phyloP scores from a whole-genome alignment of 2,888 invertebrate species.

The Opisthograptis luteolata region DNA sequence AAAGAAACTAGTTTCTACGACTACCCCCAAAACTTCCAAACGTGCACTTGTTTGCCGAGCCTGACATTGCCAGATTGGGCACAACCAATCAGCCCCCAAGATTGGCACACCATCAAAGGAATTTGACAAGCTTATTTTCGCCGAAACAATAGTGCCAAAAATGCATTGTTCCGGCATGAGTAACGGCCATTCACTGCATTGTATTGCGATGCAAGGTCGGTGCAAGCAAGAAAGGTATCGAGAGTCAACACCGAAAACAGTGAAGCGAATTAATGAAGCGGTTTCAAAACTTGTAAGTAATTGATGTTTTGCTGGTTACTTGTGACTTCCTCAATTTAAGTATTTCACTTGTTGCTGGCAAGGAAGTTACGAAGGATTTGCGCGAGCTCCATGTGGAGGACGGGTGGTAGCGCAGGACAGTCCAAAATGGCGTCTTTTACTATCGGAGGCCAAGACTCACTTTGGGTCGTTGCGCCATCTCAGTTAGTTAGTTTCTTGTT shows the following conservation, averaged over 20 bases:
- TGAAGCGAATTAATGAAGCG: not conserved
- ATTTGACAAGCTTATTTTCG: slow-evolving; percentile 22
- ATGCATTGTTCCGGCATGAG: slow-evolving; percentile 25
- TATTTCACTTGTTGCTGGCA: no score
- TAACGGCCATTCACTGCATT: slow-evolving; percentile 21
- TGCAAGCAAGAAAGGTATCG: slow-evolving; percentile 13
- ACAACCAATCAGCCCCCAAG: slow-evolving; percentile 9
- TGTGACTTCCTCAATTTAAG: no score
- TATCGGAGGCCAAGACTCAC: no score
- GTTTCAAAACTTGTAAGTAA: slow-evolving; percentile 1
- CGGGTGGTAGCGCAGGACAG: no score
- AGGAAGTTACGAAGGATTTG: no score
- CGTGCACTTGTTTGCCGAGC: not conserved
- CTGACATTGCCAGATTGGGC: not conserved
- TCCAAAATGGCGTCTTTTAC: no score
- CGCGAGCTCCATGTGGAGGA: no score
- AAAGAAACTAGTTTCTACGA: not conserved
- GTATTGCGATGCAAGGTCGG: slow-evolving; percentile 28
- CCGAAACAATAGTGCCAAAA: slow-evolving; percentile 21
- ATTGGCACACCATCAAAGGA: slow-evolving; percentile 16
- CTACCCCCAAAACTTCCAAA: not conserved
- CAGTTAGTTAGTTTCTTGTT: no score
- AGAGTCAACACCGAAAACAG: not conserved
- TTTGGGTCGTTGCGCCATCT: no score
- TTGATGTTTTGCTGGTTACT: no score